Base-by-base conservation (phyloP, 2,797 vertebrate species). In the Myotis daubentonii region DNA sequence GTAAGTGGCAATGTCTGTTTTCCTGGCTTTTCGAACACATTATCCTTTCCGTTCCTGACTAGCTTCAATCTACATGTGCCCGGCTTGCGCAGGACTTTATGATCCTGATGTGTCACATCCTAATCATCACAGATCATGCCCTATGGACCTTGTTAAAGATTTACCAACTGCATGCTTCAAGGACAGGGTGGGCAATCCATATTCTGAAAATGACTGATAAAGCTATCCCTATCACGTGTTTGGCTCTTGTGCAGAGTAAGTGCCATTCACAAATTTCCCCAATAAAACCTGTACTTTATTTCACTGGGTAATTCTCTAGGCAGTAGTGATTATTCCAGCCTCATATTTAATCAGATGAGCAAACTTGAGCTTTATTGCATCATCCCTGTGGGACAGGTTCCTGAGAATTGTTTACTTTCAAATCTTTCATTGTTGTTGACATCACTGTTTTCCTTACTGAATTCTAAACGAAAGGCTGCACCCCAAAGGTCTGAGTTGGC, bases 101-200 rank as follows among this genome's bases (percentile, higher is more conserved):
- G 92, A 85, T 22, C 36, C 76, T 11, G 4, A 33, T 0, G 4
- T 47, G 75, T 44, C 41, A 82, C 12, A 85, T 36, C 70, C 70
- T 83, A 66, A 91, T 93, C 38, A 8, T 36, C 68, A 80, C 2
- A 51, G 76, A 89, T 25, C 36, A 22, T 68, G 94, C 75, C 89
- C 96, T 92, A 74, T 89, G 94, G 93, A 97, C 92, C 82, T 71
- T 91, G 96, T 97, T 98, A 97, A 98, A 97, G 60, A 97, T 97
- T 97, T 91, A 97, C 95, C 79, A 62, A 76, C 74, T 94, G 90
- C 86, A 95, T 89, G 72, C 53, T 91, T 92, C 80, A 88, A 95
- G 93, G 92, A 92, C 95, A 96, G 86, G 47, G 91, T 87, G 87
- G 91, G 41, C 89, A 89, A 92, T 87, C 87, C 79, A 80, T 74